These are phyloP conservation scores for Macroramphosus scolopax DNA, from an alignment of 2,797 vertebrate species.

Conservation along the genomic window DNA sequence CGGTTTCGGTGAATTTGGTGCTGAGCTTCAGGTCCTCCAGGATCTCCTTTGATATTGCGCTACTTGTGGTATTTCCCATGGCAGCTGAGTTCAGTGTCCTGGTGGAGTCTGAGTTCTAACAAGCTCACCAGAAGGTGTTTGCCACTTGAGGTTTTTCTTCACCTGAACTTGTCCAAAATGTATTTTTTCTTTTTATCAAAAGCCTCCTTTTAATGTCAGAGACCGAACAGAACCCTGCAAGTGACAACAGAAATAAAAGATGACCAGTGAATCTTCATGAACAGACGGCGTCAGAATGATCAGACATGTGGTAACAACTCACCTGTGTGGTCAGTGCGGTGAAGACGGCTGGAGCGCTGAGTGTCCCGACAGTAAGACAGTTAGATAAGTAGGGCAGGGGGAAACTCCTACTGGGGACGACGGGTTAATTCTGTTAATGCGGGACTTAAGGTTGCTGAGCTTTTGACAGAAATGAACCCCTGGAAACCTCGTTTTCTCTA, in stretches of 20 bases:
- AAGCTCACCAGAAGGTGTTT: no score
- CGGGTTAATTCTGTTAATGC: conserved; percentile 79
- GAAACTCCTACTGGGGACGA: conserved; percentile 62
- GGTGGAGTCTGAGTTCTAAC: not conserved
- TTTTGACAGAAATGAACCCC: conserved; percentile 60
- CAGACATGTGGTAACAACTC: conserved; percentile 7
- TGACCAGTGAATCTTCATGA: no score
- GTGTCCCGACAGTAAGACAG: no score
- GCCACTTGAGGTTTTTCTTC: not conserved
- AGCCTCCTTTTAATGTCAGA: conserved; percentile 5
- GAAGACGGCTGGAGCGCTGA: conserved; percentile 35
- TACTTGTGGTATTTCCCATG: conserved; percentile 82
- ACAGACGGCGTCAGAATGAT: no score
- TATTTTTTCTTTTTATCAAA: no score
- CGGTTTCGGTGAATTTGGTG: conserved; percentile 78
- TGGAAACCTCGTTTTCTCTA: conserved; percentile 43
- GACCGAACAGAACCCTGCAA: conserved; percentile 5
- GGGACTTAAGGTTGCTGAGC: conserved; percentile 79
- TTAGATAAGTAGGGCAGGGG: conserved; percentile 58
- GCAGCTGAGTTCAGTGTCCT: conserved; percentile 22
- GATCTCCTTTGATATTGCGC: conserved; percentile 82
- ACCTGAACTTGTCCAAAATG: no score
- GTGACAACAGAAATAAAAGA: no score
- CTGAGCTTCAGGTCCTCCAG: conserved; percentile 81
- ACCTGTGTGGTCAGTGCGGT: conserved; percentile 37